These are phyloP conservation scores for Excalfactoria chinensis DNA, from an alignment of 2,113 vertebrate species.

Conservation along the genomic window DNA sequence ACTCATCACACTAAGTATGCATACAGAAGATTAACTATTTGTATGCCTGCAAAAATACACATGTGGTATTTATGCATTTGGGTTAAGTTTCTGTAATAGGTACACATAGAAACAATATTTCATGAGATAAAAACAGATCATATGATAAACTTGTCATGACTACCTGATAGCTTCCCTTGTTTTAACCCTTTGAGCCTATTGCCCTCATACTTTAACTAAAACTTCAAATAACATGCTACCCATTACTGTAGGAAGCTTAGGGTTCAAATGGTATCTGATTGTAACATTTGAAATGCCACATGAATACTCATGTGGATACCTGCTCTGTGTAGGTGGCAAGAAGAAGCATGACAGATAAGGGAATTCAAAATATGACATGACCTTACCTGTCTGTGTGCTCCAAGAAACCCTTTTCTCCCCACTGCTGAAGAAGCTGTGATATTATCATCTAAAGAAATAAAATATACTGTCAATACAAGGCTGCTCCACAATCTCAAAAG, in stretches of 20 bases:
- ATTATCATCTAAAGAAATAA: constrained; percentile 85
- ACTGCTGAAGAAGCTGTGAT: constrained; percentile 86
- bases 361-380: neutral
- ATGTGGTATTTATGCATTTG: neutral
- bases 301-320: neutral
- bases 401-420: constrained; percentile 92
- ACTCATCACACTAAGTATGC: neutral
- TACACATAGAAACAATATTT: neutral
- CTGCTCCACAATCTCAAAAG: neutral
- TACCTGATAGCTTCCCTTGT: neutral
- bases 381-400: constrained; percentile 86
- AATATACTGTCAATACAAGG: neutral
- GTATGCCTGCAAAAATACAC: neutral
- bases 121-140: neutral
- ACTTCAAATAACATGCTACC: neutral
- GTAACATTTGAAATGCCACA: neutral
- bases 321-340: neutral
- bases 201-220: neutral
- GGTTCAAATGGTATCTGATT: neutral
- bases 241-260: neutral
- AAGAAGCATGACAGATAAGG: neutral
- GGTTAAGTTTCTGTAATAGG: neutral
- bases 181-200: neutral
- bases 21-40: neutral
- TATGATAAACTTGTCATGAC: neutral